Evolutionary conservation across 2,888 invertebrate species (phyloP).

Genomic region (Drosophila prolongata): DNA sequence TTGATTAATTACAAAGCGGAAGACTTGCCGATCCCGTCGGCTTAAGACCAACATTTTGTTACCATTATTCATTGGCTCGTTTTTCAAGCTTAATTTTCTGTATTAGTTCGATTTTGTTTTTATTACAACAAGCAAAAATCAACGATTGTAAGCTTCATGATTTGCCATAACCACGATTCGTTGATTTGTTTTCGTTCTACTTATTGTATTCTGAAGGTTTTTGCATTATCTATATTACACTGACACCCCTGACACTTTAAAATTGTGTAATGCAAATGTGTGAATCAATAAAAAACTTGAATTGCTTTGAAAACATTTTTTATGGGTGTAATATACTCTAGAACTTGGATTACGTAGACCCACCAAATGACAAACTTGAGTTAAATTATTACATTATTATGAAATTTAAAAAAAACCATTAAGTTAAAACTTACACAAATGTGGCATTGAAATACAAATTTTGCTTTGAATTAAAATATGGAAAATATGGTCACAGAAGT

Average conservation of each 20-base stretch:
- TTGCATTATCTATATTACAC: constrained; percentile 49
- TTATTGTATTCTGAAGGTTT: constrained; percentile 60
- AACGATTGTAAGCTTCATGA: constrained; percentile 32
- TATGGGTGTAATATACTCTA: neutral
- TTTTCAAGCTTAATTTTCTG: constrained; percentile 59
- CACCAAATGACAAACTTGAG: neutral
- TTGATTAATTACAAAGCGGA: constrained; percentile 76
- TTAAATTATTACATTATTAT: neutral
- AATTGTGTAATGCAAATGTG: constrained; percentile 6
- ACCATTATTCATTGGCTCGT: constrained; percentile 40
- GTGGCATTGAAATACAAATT: neutral
- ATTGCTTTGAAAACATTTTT: neutral
- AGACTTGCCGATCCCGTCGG: constrained; percentile 44
- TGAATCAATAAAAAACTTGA: constrained; percentile 21
- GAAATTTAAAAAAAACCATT: no score
- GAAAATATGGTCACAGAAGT: no score
- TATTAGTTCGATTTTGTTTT: constrained; percentile 42
- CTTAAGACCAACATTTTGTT: constrained; percentile 24
- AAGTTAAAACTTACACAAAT: no score
- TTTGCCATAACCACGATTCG: constrained; percentile 36
- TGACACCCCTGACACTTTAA: constrained; percentile 44
- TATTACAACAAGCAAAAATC: constrained; percentile 40
- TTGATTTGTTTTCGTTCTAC: constrained; percentile 28
- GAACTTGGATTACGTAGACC: neutral
- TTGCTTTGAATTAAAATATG: no score